A percentile compares a stretch with the other conserved stretches of the same genome.
phyloP scores from a whole-genome alignment of 2,113 vertebrate species.

The Gasterosteus aculeatus region DNA sequence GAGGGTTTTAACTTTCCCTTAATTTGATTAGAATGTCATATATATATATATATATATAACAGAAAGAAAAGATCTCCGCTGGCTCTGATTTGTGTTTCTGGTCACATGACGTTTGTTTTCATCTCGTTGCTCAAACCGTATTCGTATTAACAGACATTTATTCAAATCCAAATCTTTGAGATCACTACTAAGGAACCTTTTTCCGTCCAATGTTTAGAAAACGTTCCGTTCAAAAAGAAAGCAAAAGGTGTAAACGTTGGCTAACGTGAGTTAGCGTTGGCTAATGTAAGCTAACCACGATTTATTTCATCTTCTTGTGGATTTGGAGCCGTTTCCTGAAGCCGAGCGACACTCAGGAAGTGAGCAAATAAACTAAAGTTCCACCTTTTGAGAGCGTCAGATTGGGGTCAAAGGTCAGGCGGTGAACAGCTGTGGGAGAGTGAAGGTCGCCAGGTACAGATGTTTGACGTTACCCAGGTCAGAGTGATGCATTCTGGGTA shows the following conservation, averaged over 20 bases:
- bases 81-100: too few species aligned
- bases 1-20: neutral
- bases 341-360: slow-evolving; percentile 35
- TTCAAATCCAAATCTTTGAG: too few species aligned
- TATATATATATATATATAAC: too few species aligned
- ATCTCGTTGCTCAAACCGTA: too few species aligned
- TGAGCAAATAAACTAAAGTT: slow-evolving; percentile 45
- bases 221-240: too few species aligned
- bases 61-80: too few species aligned
- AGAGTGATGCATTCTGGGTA: slow-evolving; percentile 71
- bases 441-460: slow-evolving; percentile 77
- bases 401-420: slow-evolving; percentile 62
- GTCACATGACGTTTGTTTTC: too few species aligned
- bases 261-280: neutral
- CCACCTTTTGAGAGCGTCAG: slow-evolving; percentile 41
- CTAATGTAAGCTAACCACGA: neutral
- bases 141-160: too few species aligned
- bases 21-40: neutral
- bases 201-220: too few species aligned
- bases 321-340: slow-evolving; percentile 16
- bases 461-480: slow-evolving; percentile 76
- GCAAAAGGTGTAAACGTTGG: too few species aligned
- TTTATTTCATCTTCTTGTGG: neutral
- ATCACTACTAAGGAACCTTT: too few species aligned
- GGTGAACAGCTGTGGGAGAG: slow-evolving; percentile 67